Conservation (phyloP, 2,113 vertebrate species). For the Octodon degus region DNA sequence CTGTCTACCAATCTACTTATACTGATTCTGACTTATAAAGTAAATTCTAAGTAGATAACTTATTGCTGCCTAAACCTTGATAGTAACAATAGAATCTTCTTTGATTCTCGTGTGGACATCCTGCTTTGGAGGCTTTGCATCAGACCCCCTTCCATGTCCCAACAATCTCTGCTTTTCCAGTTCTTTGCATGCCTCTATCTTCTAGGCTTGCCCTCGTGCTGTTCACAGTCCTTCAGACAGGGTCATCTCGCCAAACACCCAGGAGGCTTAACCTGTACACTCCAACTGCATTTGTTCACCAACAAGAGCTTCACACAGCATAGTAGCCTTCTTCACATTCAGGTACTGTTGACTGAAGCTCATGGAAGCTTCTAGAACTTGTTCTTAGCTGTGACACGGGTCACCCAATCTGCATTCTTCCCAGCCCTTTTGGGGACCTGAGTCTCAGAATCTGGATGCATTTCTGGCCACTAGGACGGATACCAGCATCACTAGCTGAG, state of each 20-base stretch:
- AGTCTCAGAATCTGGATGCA: neutral
- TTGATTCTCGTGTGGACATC: neutral
- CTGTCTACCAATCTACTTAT: neutral
- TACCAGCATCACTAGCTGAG: neutral
- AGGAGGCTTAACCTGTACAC: neutral
- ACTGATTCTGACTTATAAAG: neutral
- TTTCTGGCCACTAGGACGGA: neutral
- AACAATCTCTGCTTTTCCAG: neutral
- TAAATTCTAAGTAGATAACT: neutral
- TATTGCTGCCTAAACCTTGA: neutral
- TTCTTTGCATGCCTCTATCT: neutral
- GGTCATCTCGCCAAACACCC: neutral
- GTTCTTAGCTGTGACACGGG: neutral
- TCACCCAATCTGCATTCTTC: neutral
- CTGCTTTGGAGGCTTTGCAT: slow-evolving; percentile 2
- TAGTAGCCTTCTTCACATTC: neutral
- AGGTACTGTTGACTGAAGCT: neutral
- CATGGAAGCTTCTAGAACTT: neutral
- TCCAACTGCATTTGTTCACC: neutral
- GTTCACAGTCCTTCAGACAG: neutral
- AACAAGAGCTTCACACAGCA: neutral
- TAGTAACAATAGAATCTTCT: neutral
- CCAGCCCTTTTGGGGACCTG: neutral
- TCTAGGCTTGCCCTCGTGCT: neutral
- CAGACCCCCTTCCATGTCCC: neutral